phyloP scores from a whole-genome alignment of 2,113 vertebrate species.

The Todiramphus chloris region DNA sequence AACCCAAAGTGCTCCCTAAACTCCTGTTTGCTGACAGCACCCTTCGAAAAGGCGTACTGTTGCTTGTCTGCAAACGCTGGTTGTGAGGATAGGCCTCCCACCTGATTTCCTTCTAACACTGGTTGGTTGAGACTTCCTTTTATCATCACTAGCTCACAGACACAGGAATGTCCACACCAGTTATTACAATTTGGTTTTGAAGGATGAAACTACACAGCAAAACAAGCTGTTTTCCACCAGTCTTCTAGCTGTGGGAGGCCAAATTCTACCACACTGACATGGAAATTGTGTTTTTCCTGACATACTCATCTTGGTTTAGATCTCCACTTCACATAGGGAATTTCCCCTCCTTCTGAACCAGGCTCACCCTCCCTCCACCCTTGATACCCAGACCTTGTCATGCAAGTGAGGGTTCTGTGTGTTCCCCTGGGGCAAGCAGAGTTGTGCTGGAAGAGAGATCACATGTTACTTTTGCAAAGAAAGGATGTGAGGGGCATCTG shows the following conservation, averaged over 20 bases:
- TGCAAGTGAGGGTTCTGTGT: background rate
- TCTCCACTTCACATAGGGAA: background rate
- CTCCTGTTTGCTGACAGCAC: background rate
- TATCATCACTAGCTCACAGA: background rate
- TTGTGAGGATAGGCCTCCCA: background rate
- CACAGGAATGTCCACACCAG: background rate
- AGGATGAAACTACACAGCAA: conserved; percentile 20
- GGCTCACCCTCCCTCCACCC: background rate
- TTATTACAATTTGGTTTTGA: conserved; percentile 15
- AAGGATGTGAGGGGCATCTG: background rate
- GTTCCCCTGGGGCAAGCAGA: background rate
- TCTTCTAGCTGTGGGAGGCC: conserved; percentile 11
- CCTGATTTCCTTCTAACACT: background rate
- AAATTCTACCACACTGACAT: background rate
- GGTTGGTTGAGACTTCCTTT: background rate
- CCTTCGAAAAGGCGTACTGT: background rate
- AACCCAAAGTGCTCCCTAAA: background rate
- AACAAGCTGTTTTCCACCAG: background rate
- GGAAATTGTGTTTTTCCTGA: conserved; percentile 1
- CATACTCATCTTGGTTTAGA: conserved; percentile 6
- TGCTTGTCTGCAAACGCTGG: background rate
- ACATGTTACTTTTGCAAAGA: background rate
- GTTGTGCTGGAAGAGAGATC: background rate
- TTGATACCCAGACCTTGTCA: background rate
- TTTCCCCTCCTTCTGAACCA: background rate